phyloP scores from a whole-genome alignment of 2,797 vertebrate genomes.

The Setipinna tenuifilis region DNA sequence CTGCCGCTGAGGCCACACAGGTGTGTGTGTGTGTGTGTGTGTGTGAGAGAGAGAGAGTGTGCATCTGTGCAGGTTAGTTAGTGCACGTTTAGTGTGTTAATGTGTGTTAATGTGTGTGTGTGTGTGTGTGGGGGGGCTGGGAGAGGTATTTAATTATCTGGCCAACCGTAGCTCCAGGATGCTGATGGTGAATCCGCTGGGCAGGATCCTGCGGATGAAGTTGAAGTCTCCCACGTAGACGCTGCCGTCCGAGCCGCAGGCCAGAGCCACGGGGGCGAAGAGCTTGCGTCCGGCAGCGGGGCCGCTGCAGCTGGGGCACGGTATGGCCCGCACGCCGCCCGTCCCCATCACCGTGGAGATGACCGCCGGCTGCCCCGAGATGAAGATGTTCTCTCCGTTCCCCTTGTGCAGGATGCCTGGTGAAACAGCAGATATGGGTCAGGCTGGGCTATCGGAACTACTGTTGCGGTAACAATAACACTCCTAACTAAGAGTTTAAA shows the following conservation, averaged over 20 bases:
- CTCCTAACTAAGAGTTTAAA: no score
- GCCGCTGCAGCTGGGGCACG: constrained; percentile 89
- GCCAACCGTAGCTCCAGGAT: constrained; percentile 92
- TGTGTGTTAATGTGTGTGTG: neutral
- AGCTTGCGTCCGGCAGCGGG: constrained; percentile 89
- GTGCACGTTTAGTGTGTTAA: neutral
- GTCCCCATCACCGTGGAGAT: constrained; percentile 86
- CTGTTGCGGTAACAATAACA: no score
- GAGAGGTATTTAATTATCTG: no score
- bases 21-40: no score
- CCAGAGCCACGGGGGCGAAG: constrained; percentile 91
- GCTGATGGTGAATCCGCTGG: constrained; percentile 87
- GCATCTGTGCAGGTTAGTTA: neutral
- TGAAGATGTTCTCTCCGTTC: constrained; percentile 86
- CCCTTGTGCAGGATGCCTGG: constrained; percentile 88
- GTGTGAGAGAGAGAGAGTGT: no score
- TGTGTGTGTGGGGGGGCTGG: neutral
- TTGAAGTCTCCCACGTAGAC: constrained; percentile 97
- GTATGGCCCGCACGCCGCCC: constrained; percentile 79
- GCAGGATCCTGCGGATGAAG: constrained; percentile 90
- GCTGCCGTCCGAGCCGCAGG: constrained; percentile 91
- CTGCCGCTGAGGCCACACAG: no score
- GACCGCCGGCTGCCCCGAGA: constrained; percentile 85
- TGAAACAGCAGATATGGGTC: no score
- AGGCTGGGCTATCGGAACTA: no score